These are phyloP conservation scores for Dendronephthya gigantea DNA, from an alignment of 64 coral and sea anemone genomes.

Conservation along the genomic window DNA sequence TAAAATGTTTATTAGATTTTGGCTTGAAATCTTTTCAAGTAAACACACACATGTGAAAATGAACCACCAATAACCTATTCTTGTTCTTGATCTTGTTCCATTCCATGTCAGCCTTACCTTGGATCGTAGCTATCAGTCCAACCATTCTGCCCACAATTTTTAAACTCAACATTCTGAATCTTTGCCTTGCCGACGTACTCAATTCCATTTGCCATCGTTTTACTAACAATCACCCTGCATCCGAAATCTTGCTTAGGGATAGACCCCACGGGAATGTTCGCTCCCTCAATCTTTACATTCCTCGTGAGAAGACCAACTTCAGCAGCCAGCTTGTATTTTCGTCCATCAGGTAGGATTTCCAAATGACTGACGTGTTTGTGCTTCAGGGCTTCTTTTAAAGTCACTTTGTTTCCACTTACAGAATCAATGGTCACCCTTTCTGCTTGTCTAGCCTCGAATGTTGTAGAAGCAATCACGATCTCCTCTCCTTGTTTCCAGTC, in stretches of 20 bases:
- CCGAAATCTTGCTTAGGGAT: constrained; percentile 52
- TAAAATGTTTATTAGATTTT: too few species aligned
- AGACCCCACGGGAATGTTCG: constrained; percentile 22
- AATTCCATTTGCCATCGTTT: neutral
- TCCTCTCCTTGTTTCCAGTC: constrained; percentile 52
- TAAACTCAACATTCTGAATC: constrained; percentile 66
- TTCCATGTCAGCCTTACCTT: neutral
- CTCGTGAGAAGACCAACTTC: constrained; percentile 76
- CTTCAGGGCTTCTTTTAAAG: constrained; percentile 27
- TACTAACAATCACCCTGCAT: constrained; percentile 47
- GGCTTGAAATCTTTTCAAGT: too few species aligned
- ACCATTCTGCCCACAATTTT: constrained; percentile 61
- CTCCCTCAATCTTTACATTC: constrained; percentile 57
- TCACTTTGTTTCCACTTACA: constrained; percentile 21
- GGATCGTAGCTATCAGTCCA: constrained; percentile 42
- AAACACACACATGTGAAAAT: too few species aligned
- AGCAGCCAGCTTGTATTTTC: constrained; percentile 42
- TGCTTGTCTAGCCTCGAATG: constrained; percentile 41
- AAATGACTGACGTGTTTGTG: constrained; percentile 40
- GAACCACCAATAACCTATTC: too few species aligned
- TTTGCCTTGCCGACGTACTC: constrained; percentile 8
- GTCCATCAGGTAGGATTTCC: neutral
- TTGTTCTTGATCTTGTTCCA: too few species aligned
- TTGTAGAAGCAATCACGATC: constrained; percentile 56
- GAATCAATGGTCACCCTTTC: constrained; percentile 48